Evolutionary conservation across 2,113 vertebrate genomes (phyloP).

Genomic region (Dasyornis broadbenti): DNA sequence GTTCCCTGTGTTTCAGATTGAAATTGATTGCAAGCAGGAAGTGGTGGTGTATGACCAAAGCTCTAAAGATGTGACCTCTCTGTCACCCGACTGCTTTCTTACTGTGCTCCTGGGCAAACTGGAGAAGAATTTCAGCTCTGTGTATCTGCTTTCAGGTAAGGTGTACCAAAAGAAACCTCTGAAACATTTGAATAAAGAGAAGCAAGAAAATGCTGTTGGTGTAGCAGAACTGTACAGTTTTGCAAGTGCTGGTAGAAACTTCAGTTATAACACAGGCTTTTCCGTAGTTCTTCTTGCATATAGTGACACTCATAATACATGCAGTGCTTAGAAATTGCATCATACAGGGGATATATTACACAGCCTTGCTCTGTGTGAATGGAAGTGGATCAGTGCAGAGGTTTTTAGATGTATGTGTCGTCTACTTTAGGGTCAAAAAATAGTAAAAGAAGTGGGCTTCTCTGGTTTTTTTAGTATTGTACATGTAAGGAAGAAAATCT

Average conservation of each 20-base stretch:
- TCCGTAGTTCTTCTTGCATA: not conserved
- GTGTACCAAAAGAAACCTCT: not conserved
- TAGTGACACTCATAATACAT: not conserved
- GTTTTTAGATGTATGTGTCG: not conserved
- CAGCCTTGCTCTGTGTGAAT: not conserved
- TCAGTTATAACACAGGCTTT: not conserved
- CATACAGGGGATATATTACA: not conserved
- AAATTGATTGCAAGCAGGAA: slow-evolving; percentile 80
- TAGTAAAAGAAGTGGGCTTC: not conserved
- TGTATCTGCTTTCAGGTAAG: slow-evolving; percentile 91
- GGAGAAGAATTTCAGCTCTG: slow-evolving; percentile 85
- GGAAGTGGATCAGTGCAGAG: not conserved
- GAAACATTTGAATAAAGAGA: not conserved
- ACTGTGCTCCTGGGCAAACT: slow-evolving; percentile 89
- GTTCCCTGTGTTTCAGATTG: slow-evolving; percentile 74
- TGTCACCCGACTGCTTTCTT: slow-evolving; percentile 87
- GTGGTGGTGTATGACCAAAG: slow-evolving; percentile 95
- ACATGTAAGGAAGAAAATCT: not conserved
- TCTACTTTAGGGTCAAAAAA: not conserved
- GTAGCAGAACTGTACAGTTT: not conserved
- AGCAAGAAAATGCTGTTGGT: not conserved
- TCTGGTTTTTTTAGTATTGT: not conserved
- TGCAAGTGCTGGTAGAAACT: not conserved
- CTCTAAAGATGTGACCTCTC: slow-evolving; percentile 77
- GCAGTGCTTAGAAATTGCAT: not conserved